Evolutionary conservation across 2,888 invertebrate species (phyloP).

Genomic region (Parapristionchus giblindavisi): DNA sequence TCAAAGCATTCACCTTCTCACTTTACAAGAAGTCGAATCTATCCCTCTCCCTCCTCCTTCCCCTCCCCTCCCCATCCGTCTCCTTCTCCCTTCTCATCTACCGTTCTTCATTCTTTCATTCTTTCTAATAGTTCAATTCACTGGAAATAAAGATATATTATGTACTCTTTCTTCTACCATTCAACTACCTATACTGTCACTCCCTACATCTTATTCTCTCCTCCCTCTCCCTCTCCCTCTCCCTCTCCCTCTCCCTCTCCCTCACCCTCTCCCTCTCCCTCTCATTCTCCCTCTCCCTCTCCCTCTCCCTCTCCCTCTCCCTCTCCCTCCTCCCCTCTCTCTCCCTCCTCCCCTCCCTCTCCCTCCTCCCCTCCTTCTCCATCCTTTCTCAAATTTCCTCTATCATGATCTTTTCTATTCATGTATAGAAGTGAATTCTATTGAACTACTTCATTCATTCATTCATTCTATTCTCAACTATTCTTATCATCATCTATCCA

Average conservation of each 20-base stretch:
- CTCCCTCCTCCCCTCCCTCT: background rate
- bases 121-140: constrained; percentile 4
- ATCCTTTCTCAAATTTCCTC: background rate
- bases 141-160: constrained; percentile 7
- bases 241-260: background rate
- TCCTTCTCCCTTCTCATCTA: background rate
- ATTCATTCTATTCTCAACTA: too few species aligned
- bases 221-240: background rate
- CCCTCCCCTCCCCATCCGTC: constrained; percentile 13
- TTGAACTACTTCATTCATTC: too few species aligned
- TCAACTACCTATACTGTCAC: constrained; percentile 20
- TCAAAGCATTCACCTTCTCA: background rate
- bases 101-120: constrained; percentile 11
- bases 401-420: too few species aligned
- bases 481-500: too few species aligned
- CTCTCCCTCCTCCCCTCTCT: background rate
- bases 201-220: background rate
- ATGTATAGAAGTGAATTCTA: too few species aligned
- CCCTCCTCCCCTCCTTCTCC: background rate
- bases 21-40: too few species aligned
- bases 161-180: constrained; percentile 12
- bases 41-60: background rate
- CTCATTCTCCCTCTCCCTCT: constrained; percentile 9
- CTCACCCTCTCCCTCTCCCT: background rate
- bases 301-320: constrained; percentile 12